phyloP scores from a whole-genome alignment of 2,113 vertebrate species.

The Setophaga coronata region DNA sequence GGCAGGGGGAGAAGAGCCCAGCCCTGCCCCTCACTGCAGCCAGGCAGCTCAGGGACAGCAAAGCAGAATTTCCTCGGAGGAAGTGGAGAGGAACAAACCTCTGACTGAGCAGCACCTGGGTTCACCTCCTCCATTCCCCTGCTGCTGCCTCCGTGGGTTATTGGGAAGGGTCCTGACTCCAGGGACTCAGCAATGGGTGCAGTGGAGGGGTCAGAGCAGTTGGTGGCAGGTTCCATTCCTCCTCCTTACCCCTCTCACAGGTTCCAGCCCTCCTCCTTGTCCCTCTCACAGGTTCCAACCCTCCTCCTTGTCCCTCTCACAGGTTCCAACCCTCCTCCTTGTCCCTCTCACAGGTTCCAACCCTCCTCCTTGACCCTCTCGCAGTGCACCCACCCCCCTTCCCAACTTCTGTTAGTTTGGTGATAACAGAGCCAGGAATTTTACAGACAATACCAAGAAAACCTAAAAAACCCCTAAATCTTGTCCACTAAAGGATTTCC shows the following conservation, averaged over 20 bases:
- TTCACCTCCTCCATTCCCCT: neutral
- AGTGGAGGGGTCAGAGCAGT: neutral
- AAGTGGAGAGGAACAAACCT: neutral
- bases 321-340: too few relatives aligned
- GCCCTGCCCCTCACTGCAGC: neutral
- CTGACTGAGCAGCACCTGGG: accelerated
- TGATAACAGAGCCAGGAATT: accelerated
- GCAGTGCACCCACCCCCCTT: neutral
- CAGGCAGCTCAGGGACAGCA: neutral
- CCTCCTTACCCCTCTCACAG: too few relatives aligned
- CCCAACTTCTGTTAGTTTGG: accelerated
- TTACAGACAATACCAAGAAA: neutral
- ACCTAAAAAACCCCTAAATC: neutral
- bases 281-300: too few relatives aligned
- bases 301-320: too few relatives aligned
- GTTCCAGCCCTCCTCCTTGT: too few relatives aligned
- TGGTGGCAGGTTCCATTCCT: neutral
- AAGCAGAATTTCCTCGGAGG: neutral
- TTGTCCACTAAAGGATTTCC: neutral
- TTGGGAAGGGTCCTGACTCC: neutral
- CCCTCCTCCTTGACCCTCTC: neutral
- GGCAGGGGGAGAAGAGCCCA: accelerated
- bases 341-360: neutral
- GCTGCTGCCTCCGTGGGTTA: neutral
- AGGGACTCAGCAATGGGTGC: accelerated